These are phyloP conservation scores for Pseudochirops corinnae DNA, from an alignment of 2,797 vertebrate species.

Conservation along the genomic window DNA sequence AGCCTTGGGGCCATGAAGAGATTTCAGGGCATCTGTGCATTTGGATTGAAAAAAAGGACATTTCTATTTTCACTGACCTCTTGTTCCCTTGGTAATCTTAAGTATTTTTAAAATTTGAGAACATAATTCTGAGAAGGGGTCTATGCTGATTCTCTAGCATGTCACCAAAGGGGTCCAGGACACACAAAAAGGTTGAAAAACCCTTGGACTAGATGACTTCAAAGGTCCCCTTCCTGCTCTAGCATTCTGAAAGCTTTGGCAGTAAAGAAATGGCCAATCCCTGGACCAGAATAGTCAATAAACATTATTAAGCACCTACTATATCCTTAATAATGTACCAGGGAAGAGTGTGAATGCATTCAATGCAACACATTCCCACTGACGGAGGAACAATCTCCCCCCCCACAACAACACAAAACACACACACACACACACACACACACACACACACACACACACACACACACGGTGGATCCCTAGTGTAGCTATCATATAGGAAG, in stretches of 20 bases:
- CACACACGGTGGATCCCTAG: not conserved
- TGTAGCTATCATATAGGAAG: no score
- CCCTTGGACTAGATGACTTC: not conserved
- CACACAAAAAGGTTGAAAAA: not conserved
- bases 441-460: no score
- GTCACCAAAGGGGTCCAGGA: not conserved
- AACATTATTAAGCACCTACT: not conserved
- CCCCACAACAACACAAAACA: no score
- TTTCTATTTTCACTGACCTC: not conserved
- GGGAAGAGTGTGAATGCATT: not conserved
- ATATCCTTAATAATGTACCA: no score
- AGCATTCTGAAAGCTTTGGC: not conserved
- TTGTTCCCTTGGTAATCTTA: not conserved
- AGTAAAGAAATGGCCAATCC: not conserved
- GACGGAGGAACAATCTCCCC: no score
- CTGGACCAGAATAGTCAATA: not conserved
- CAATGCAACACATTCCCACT: not conserved
- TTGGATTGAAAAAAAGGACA: not conserved
- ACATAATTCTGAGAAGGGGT: not conserved
- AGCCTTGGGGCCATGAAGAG: not conserved
- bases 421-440: no score
- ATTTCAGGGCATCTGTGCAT: not conserved
- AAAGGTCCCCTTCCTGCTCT: not conserved
- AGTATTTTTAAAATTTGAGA: not conserved
- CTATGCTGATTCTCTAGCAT: not conserved